phyloP scores from a whole-genome alignment of 2,888 invertebrate genomes.

The Tiliacea citrago region DNA sequence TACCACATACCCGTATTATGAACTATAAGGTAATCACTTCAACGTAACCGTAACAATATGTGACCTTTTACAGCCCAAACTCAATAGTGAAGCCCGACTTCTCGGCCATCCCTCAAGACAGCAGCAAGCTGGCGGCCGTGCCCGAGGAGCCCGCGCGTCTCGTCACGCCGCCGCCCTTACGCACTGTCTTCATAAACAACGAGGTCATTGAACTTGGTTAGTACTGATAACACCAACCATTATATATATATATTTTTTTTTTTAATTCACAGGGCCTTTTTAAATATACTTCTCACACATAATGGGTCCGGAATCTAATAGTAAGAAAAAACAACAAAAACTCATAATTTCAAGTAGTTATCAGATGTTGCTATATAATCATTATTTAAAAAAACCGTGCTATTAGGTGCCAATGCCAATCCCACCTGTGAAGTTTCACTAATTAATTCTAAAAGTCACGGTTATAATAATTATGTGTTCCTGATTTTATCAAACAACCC shows the following conservation, averaged over 20 bases:
- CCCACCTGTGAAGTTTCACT: not conserved
- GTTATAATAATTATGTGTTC: no score
- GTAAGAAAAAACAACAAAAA: no score
- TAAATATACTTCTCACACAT: no score
- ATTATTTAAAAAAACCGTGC: not conserved
- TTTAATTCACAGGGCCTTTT: no score
- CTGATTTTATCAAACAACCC: no score
- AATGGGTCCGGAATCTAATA: no score
- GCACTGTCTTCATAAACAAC: slow-evolving; percentile 71
- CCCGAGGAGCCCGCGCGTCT: slow-evolving; percentile 76
- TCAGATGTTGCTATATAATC: not conserved
- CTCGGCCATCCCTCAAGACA: slow-evolving; percentile 59
- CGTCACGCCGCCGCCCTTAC: slow-evolving; percentile 76
- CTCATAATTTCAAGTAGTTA: not conserved
- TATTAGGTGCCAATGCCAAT: no score
- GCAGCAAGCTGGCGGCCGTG: slow-evolving; percentile 70
- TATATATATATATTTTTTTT: no score
- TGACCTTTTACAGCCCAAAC: slow-evolving; percentile 20
- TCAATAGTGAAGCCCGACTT: slow-evolving; percentile 38
- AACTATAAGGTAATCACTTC: not conserved
- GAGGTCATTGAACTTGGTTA: slow-evolving; percentile 84
- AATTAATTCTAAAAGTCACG: not conserved
- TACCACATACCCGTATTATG: not conserved
- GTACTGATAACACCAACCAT: slow-evolving; percentile 12
- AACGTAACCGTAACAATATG: not conserved